phyloP scores from a whole-genome alignment of 2,888 invertebrate species.

The Luffia ferchaultella region DNA sequence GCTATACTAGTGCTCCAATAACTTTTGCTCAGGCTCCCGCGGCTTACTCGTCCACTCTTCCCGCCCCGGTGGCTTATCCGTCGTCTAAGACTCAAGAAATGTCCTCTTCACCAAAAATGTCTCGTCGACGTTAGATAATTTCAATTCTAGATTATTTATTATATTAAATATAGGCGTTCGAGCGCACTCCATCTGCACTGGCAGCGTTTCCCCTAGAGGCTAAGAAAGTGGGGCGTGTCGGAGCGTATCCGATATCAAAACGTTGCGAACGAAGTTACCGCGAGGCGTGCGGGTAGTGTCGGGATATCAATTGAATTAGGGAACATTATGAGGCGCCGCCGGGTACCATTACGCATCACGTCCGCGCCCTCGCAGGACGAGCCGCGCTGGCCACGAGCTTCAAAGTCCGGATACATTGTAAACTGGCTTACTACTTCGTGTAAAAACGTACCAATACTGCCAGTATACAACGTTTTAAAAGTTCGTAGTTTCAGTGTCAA shows the following conservation, averaged over 20 bases:
- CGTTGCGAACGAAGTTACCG: slow-evolving; percentile 59
- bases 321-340: slow-evolving; percentile 53
- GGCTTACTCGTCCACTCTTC: slow-evolving; percentile 15
- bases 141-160: neutral
- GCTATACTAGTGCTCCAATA: slow-evolving; percentile 15
- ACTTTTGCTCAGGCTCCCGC: slow-evolving; percentile 14
- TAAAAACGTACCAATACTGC: too few species aligned
- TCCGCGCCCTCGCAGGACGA: slow-evolving; percentile 19
- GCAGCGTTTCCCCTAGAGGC: neutral
- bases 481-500: too few species aligned
- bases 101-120: slow-evolving; percentile 41
- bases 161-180: neutral
- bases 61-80: neutral
- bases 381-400: too few species aligned
- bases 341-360: slow-evolving; percentile 56
- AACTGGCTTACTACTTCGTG: too few species aligned
- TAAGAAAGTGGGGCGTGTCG: slow-evolving; percentile 25
- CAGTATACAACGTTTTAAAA: too few species aligned
- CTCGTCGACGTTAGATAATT: slow-evolving; percentile 44
- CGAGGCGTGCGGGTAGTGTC: slow-evolving; percentile 61
- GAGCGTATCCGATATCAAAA: slow-evolving; percentile 64
- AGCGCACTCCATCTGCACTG: neutral
- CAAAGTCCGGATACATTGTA: too few species aligned
- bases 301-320: slow-evolving; percentile 65
- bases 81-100: slow-evolving; percentile 22